Conservation (phyloP, 2,113 vertebrate species). For the Leucoraja erinaceus region DNA sequence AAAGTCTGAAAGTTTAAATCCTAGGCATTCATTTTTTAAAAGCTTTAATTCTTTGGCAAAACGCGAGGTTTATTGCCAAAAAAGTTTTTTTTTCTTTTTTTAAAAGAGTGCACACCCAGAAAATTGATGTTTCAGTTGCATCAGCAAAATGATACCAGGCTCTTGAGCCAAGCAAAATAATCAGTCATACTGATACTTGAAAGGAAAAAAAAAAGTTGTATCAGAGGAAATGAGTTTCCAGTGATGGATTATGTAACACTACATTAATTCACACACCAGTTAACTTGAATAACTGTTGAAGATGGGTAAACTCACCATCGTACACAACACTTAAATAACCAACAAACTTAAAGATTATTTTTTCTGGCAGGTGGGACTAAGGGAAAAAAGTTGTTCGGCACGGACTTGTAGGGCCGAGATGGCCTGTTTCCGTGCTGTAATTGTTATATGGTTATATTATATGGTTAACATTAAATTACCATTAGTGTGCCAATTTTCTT, state of each 20-base stretch:
- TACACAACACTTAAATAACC: conserved; percentile 45
- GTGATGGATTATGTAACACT: conserved; percentile 32
- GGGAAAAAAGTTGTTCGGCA: no score
- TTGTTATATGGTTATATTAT: no score
- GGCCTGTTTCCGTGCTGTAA: no score
- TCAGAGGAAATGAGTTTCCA: neutral
- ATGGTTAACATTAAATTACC: conserved; percentile 41
- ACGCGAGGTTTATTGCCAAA: neutral
- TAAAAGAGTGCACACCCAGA: neutral
- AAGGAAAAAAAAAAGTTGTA: neutral
- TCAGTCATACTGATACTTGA: neutral
- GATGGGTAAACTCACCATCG: conserved; percentile 16
- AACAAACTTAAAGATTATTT: no score
- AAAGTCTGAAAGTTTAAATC: neutral
- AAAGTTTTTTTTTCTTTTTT: neutral
- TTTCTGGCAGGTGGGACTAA: no score
- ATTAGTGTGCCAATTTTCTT: conserved; percentile 41
- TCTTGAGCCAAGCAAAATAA: conserved; percentile 24
- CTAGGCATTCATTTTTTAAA: neutral
- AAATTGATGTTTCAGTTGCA: neutral
- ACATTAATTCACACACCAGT: conserved; percentile 32
- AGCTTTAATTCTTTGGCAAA: no score
- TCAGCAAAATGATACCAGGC: neutral
- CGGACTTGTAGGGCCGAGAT: no score
- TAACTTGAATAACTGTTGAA: conserved; percentile 39